These are phyloP conservation scores for Myotis pilosus DNA, from an alignment of 2,797 vertebrate genomes.

Conservation along the genomic window DNA sequence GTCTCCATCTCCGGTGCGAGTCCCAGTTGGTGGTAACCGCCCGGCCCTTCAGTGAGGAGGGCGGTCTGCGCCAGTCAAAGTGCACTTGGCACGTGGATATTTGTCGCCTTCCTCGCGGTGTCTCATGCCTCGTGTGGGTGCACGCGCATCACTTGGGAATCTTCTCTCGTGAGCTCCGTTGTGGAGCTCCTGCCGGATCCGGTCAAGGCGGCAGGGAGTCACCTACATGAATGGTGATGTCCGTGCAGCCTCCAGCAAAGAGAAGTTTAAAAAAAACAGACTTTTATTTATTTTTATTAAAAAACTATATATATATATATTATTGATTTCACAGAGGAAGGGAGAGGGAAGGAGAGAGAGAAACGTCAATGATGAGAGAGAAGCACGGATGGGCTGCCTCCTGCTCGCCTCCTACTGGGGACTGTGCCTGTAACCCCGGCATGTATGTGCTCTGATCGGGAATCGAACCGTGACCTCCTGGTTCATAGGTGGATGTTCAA, in stretches of 20 bases:
- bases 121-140: background rate
- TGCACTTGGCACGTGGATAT: background rate
- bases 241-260: background rate
- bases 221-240: background rate
- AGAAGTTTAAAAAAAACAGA: background rate
- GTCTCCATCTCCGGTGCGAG: background rate
- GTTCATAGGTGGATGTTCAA: too few species aligned
- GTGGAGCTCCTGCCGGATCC: background rate
- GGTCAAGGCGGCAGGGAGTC: background rate
- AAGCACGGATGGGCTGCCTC: too few species aligned
- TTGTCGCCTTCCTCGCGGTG: background rate
- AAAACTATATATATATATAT: too few species aligned
- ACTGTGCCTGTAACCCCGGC: too few species aligned
- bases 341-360: too few species aligned
- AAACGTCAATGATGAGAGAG: too few species aligned
- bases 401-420: too few species aligned
- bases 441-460: too few species aligned
- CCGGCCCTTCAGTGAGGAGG: background rate
- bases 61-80: background rate
- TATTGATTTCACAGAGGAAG: too few species aligned
- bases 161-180: background rate
- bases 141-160: background rate
- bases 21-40: rapidly evolving
- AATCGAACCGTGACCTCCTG: too few species aligned
- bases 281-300: too few species aligned